Conservation (phyloP, 2,113 vertebrate genomes). For the Semicossyphus pulcher region DNA sequence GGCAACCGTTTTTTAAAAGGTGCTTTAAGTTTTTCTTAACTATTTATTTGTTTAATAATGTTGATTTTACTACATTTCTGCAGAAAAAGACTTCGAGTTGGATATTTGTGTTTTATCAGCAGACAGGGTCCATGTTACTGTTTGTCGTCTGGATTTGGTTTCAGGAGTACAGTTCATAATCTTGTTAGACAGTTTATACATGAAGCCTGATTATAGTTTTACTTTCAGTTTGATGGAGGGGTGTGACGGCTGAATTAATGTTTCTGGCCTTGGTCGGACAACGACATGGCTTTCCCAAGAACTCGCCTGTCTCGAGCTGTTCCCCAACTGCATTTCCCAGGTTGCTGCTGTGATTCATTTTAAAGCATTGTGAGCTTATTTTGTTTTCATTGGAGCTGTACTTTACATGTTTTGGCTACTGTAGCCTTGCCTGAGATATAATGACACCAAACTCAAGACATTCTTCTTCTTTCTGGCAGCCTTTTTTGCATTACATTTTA, state of each 20-base stretch:
- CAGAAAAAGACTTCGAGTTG: too few relatives aligned
- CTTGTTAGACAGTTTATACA: neutral
- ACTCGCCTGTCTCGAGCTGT: neutral
- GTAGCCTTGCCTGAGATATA: too few relatives aligned
- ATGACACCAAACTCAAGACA: too few relatives aligned
- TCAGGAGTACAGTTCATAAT: neutral
- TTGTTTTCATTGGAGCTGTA: neutral
- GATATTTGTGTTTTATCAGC: too few relatives aligned
- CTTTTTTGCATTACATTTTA: too few relatives aligned
- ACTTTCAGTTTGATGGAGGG: neutral
- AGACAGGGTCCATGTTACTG: neutral
- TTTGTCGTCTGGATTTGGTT: neutral
- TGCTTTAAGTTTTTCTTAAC: too few relatives aligned
- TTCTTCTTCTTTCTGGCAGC: too few relatives aligned
- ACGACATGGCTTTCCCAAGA: neutral
- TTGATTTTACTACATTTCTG: too few relatives aligned
- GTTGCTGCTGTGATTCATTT: neutral
- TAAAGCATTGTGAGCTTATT: neutral
- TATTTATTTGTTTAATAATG: too few relatives aligned
- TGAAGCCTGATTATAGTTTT: neutral
- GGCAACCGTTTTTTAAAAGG: too few relatives aligned
- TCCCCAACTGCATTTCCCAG: neutral
- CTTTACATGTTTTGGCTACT: neutral
- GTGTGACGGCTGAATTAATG: neutral
- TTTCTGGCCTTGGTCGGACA: neutral